Evolutionary conservation across 2,113 vertebrate genomes (phyloP).

Genomic region (Anthoscopus minutus): DNA sequence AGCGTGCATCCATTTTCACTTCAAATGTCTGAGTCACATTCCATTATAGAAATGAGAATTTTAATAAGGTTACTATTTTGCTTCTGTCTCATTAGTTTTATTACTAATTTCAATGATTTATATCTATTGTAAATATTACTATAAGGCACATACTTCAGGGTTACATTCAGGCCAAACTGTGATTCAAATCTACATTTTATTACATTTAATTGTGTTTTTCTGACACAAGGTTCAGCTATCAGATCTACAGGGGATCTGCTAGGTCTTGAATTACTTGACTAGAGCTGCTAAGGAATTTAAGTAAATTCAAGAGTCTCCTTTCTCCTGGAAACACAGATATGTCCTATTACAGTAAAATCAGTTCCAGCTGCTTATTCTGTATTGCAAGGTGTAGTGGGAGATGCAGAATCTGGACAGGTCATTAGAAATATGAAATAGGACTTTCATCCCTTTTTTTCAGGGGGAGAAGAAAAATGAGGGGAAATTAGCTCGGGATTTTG

Average conservation of each 20-base stretch:
- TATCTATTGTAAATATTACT: conserved; percentile 43
- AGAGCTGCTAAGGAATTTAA: neutral
- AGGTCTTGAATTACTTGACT: neutral
- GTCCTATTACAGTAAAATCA: neutral
- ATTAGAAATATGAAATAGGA: neutral
- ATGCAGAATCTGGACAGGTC: neutral
- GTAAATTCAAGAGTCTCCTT: neutral
- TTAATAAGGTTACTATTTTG: conserved; percentile 12
- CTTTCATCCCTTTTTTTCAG: neutral
- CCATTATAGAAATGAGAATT: conserved; percentile 1
- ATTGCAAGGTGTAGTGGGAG: neutral
- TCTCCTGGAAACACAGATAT: neutral
- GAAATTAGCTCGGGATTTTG: neutral
- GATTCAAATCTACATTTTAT: neutral
- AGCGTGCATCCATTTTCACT: neutral
- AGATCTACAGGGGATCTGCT: neutral
- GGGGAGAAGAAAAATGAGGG: neutral
- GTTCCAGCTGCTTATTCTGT: neutral
- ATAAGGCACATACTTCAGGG: neutral
- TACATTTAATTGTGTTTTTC: neutral
- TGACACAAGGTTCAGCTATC: neutral
- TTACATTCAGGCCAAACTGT: neutral
- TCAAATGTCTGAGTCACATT: conserved; percentile 7
- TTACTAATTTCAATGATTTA: conserved; percentile 24
- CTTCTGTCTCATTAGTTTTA: conserved; percentile 13